These are phyloP conservation scores for Agrotis clavis DNA, from an alignment of 2,888 invertebrate species.

Conservation along the genomic window DNA sequence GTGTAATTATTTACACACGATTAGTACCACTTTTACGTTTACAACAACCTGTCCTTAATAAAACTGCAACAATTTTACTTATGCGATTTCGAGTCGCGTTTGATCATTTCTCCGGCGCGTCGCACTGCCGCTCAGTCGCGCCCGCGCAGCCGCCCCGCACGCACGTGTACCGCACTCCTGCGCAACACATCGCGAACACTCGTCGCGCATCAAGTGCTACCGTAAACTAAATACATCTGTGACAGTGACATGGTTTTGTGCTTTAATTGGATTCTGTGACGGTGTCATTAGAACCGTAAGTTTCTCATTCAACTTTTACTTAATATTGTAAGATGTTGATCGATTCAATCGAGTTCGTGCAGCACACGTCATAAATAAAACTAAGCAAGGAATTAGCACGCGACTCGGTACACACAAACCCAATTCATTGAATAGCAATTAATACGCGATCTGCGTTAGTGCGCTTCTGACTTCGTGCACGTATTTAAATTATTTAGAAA, in stretches of 20 bases:
- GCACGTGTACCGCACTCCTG: slow-evolving; percentile 67
- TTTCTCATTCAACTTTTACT: slow-evolving; percentile 66
- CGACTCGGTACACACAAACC: slow-evolving; percentile 79
- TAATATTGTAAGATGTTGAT: slow-evolving; percentile 55
- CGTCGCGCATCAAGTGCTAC: slow-evolving; percentile 74
- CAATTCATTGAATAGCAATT: slow-evolving; percentile 82
- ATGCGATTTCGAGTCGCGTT: slow-evolving; percentile 74
- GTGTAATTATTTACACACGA: slow-evolving; percentile 66
- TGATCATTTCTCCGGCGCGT: slow-evolving; percentile 76
- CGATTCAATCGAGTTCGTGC: slow-evolving; percentile 60
- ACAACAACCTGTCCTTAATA: slow-evolving; percentile 68
- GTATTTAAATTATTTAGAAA: slow-evolving; percentile 91
- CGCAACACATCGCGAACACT: slow-evolving; percentile 69
- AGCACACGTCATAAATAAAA: slow-evolving; percentile 65
- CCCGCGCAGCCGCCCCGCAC: slow-evolving; percentile 65
- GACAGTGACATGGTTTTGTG: slow-evolving; percentile 90
- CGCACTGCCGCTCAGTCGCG: slow-evolving; percentile 61
- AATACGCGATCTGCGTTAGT: slow-evolving; percentile 77
- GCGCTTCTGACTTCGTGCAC: slow-evolving; percentile 84
- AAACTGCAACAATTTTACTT: slow-evolving; percentile 75
- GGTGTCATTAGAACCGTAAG: slow-evolving; percentile 84
- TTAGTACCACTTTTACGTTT: slow-evolving; percentile 74
- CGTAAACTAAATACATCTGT: slow-evolving; percentile 79
- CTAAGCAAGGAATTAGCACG: slow-evolving; percentile 72
- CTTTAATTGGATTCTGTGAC: slow-evolving; percentile 85